Evolutionary conservation across 2,888 invertebrate genomes (phyloP).

Genomic region (Teinopalpus imperialis): DNA sequence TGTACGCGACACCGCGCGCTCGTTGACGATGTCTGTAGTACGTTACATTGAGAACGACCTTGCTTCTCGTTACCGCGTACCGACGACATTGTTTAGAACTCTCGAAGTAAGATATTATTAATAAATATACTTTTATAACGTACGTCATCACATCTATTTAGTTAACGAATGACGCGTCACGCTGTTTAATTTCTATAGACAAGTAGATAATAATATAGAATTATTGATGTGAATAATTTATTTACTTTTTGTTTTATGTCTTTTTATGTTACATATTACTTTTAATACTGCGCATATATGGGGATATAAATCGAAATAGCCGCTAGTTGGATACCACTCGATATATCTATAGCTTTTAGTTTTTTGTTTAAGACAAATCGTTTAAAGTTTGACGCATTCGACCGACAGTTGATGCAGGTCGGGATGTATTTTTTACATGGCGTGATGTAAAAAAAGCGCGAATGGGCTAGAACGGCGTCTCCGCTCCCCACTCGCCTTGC

Average conservation of each 20-base stretch:
- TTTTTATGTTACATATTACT: too few relatives aligned
- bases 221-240: too few relatives aligned
- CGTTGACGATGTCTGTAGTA: constrained; percentile 16
- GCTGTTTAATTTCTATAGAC: too few relatives aligned
- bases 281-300: too few relatives aligned
- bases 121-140: constrained; percentile 32
- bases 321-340: too few relatives aligned
- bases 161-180: too few relatives aligned
- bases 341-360: too few relatives aligned
- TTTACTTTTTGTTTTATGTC: too few relatives aligned
- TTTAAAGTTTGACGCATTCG: constrained; percentile 13
- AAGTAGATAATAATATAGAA: too few relatives aligned
- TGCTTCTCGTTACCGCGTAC: constrained; percentile 58
- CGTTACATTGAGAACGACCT: constrained; percentile 72
- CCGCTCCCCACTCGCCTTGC: constrained; percentile 31
- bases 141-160: constrained; percentile 17
- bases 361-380: constrained; percentile 4
- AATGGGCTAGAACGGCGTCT: constrained; percentile 40
- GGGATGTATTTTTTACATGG: constrained; percentile 51
- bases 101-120: constrained; percentile 36
- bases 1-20: constrained; percentile 20
- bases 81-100: constrained; percentile 34
- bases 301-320: too few relatives aligned
- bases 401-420: constrained; percentile 69
- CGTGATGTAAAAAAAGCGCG: constrained; percentile 54